Conservation (phyloP, 1,140 invertebrate species). For the Acyrthosiphon pisum region DNA sequence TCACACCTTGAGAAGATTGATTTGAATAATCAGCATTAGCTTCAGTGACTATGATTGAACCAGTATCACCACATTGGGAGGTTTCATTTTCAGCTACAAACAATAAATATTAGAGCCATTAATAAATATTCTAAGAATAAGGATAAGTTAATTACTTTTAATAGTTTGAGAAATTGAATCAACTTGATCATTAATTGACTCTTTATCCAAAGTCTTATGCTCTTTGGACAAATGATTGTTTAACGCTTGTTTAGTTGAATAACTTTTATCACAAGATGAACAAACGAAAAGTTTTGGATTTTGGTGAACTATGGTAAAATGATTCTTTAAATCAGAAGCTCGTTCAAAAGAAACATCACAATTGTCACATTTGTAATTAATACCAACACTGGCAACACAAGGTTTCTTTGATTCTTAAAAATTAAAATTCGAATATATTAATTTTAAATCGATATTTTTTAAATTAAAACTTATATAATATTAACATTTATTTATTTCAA, state of each 20-base stretch:
- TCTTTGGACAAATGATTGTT: constrained; percentile 43
- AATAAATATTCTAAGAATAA: neutral
- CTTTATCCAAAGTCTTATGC: constrained; percentile 14
- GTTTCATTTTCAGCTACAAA: constrained; percentile 36
- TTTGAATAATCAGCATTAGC: neutral
- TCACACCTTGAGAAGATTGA: neutral
- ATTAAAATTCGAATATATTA: neutral
- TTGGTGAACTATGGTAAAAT: constrained; percentile 15
- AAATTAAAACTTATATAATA: too few species aligned
- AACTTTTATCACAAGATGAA: constrained; percentile 34
- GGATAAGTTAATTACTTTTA: constrained; percentile 13
- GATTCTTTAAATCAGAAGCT: constrained; percentile 44
- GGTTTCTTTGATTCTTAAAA: constrained; percentile 13
- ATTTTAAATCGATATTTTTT: too few species aligned
- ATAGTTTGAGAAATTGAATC: neutral
- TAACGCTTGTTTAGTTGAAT: constrained; percentile 36
- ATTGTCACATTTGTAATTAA: constrained; percentile 25
- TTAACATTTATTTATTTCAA: neutral
- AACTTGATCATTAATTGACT: neutral
- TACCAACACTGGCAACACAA: neutral
- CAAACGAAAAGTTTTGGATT: neutral
- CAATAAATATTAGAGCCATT: neutral
- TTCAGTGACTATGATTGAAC: neutral
- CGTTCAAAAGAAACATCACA: constrained; percentile 24
- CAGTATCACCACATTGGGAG: neutral